These are phyloP conservation scores for Cynopterus sphinx DNA, from an alignment of 2,797 vertebrate species.

Conservation along the genomic window DNA sequence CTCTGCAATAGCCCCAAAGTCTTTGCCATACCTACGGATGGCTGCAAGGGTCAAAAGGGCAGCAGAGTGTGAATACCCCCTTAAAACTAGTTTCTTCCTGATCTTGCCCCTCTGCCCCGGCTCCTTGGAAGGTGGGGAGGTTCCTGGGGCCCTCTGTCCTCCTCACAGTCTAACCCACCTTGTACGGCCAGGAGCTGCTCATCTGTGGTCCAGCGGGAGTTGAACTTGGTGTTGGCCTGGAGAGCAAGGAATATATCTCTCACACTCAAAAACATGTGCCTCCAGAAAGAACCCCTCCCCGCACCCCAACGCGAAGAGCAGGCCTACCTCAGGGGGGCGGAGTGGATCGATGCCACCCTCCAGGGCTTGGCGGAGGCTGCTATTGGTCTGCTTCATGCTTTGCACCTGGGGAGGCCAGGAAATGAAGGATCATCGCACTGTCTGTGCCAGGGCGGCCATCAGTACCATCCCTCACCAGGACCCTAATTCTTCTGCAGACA, in stretches of 20 bases:
- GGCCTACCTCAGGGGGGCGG: slow-evolving; percentile 89
- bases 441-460: not conserved
- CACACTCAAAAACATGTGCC: not conserved
- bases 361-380: slow-evolving; percentile 89
- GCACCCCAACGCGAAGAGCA: no score
- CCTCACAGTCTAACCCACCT: slow-evolving; percentile 83
- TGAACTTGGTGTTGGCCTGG: slow-evolving; percentile 91
- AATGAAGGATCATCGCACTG: not conserved
- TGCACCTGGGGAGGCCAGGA: slow-evolving; percentile 88
- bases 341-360: slow-evolving; percentile 87
- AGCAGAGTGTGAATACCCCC: not conserved
- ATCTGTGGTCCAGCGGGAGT: slow-evolving; percentile 95
- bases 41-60: slow-evolving; percentile 82
- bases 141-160: not conserved
- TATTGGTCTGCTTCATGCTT: slow-evolving; percentile 95
- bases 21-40: slow-evolving; percentile 93
- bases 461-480: not conserved
- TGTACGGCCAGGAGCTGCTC: slow-evolving; percentile 96
- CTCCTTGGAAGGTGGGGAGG: not conserved
- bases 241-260: not conserved
- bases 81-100: not conserved
- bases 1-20: slow-evolving; percentile 92
- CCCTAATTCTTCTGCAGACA: not conserved
- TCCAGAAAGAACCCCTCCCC: not conserved
- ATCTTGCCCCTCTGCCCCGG: not conserved